Evolutionary conservation across 2,888 invertebrate species (phyloP), one percentile per base, ranked within the genome.

Genomic region (Caenorhabditis imperialis): DNA sequence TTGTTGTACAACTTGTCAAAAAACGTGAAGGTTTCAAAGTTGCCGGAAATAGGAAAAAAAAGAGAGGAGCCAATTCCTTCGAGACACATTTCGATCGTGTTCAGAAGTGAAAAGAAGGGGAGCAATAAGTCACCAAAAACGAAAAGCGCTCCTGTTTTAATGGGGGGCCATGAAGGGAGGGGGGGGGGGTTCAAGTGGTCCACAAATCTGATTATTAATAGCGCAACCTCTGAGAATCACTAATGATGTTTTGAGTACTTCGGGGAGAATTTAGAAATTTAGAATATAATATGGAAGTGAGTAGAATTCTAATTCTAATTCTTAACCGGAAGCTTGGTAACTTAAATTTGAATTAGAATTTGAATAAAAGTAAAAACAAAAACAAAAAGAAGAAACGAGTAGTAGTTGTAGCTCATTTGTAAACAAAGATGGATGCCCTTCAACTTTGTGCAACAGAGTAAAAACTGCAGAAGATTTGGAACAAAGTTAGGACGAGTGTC

Each of bases 401-500:
- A 27, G 60, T 37, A 60, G 38, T 57, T 53, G 48, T 50, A 48
- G 71, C 71, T 71, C 71, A 71, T 71, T 71, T 71, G 71, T 71
- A 71, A 62, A 62, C 71, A 62, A 47, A 23, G 35, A 57, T 38
- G 48, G 18, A 54, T 53, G 47, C 16, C 38, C 48, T 60, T 40
- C n/a, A n/a, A n/a, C n/a, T n/a, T n/a, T n/a, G n/a, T n/a, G n/a
- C n/a, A n/a, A n/a, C n/a, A n/a, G n/a, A n/a, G n/a, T n/a, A n/a
- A n/a, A n/a, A n/a, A n/a, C n/a, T n/a, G n/a, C n/a, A n/a, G n/a
- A n/a, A n/a, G n/a, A n/a, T n/a, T 25, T n/a, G 50, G 20, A 16
- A 37, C 35, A 23, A 51, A 37, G 37, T 37, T 40, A 38, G 16
- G 22, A 12, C 7, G 14, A 37, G 37, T n/a, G n/a, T n/a, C 3